These are phyloP conservation scores for Drosophila hydei DNA, from an alignment of 1,140 invertebrate genomes.

Conservation along the genomic window DNA sequence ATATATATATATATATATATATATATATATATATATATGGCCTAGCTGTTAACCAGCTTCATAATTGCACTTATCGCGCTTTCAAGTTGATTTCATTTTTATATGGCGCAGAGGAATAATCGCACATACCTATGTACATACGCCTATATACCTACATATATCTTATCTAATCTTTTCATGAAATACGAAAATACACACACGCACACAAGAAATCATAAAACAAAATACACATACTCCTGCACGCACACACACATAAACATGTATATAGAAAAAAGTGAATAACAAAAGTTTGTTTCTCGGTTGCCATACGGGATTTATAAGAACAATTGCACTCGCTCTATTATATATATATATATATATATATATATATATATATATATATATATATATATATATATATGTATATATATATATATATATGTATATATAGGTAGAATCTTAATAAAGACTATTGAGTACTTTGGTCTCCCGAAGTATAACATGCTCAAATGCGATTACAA, in stretches of 20 bases:
- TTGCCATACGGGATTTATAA: conserved; percentile 30
- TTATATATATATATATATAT: background rate
- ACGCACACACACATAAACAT: conserved; percentile 32
- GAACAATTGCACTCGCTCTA: background rate
- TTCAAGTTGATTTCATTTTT: conserved; percentile 57
- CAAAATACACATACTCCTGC: conserved; percentile 22
- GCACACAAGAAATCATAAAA: conserved; percentile 73
- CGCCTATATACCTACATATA: conserved; percentile 15
- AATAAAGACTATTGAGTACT: background rate
- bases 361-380: background rate
- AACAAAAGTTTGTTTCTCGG: conserved; percentile 23
- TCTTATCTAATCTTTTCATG: conserved; percentile 79
- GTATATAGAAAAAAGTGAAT: conserved; percentile 31
- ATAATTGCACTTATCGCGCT: conserved; percentile 61
- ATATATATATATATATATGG: conserved; percentile 35
- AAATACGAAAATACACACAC: conserved; percentile 70
- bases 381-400: background rate
- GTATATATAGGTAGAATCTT: conserved; percentile 1
- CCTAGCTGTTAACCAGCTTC: conserved; percentile 47
- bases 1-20: background rate
- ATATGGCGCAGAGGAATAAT: conserved; percentile 41
- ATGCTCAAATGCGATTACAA: conserved; percentile 27
- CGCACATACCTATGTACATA: conserved; percentile 18
- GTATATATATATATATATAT: background rate
- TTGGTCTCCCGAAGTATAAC: background rate